Evolutionary conservation across 1,140 invertebrate species (phyloP).

Genomic region (Coenobita brevimanus): DNA sequence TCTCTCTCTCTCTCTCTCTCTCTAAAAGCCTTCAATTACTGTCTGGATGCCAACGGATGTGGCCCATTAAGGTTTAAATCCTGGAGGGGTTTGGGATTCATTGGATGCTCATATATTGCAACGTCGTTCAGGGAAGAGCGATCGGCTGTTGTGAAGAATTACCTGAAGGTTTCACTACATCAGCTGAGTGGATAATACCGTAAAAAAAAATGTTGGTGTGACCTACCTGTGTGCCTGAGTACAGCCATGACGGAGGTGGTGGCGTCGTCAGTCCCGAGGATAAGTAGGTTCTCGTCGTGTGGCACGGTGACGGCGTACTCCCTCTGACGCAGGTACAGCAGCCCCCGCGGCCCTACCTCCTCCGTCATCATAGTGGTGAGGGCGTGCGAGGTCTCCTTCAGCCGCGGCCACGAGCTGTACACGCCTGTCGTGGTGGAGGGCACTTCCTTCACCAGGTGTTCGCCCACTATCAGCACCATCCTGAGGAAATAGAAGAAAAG

Average conservation of each 20-base stretch:
- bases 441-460: conserved; percentile 69
- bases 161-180: not conserved
- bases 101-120: no score
- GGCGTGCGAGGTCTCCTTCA: conserved; percentile 87
- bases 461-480: conserved; percentile 68
- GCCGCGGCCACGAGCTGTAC: conserved; percentile 78
- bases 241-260: conserved; percentile 95
- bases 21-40: no score
- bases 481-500: conserved; percentile 2
- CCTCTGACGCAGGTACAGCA: conserved; percentile 91
- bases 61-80: no score
- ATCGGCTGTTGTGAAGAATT: no score
- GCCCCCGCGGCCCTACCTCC: conserved; percentile 86
- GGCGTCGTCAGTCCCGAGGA: conserved; percentile 94
- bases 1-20: no score
- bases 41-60: no score
- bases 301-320: conserved; percentile 92
- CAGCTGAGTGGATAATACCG: not conserved
- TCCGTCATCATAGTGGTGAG: conserved; percentile 84
- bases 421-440: conserved; percentile 64
- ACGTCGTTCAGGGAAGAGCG: no score
- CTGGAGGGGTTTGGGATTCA: no score
- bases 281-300: conserved; percentile 92
- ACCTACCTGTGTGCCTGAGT: conserved; percentile 89
- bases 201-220: not conserved